phyloP scores from a whole-genome alignment of 2,888 invertebrate genomes.

The Cosmia pyralina region DNA sequence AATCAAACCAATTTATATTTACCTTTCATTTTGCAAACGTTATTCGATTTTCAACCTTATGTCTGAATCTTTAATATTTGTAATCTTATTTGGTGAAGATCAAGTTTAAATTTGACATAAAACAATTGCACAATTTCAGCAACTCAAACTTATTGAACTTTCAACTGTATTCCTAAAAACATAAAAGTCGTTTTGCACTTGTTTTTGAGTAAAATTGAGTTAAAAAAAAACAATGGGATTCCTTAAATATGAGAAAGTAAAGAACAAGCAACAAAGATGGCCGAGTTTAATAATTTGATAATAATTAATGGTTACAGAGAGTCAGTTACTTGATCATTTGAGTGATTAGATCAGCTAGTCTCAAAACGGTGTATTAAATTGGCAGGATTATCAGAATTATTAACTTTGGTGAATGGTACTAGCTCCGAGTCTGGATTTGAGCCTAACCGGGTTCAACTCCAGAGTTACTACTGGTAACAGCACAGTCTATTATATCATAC shows the following conservation, averaged over 20 bases:
- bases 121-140: slow-evolving; percentile 40
- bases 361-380: background rate
- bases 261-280: slow-evolving; percentile 30
- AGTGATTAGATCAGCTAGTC: background rate
- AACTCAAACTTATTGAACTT: background rate
- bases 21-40: background rate
- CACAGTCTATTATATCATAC: no score
- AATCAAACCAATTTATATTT: slow-evolving; percentile 26
- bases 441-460: no score
- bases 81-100: background rate
- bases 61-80: background rate
- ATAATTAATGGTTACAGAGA: background rate
- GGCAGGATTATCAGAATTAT: no score
- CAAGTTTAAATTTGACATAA: slow-evolving; percentile 9
- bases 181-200: slow-evolving; percentile 3
- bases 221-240: slow-evolving; percentile 49
- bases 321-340: slow-evolving; percentile 17
- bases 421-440: background rate
- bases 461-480: no score
- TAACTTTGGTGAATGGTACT: background rate
- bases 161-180: background rate
- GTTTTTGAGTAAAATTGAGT: background rate
- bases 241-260: slow-evolving; percentile 18
- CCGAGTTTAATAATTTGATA: slow-evolving; percentile 23
- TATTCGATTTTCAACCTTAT: slow-evolving; percentile 25